Evolutionary conservation across 1,140 invertebrate genomes (phyloP).

Genomic region (Teleogryllus occipitalis): DNA sequence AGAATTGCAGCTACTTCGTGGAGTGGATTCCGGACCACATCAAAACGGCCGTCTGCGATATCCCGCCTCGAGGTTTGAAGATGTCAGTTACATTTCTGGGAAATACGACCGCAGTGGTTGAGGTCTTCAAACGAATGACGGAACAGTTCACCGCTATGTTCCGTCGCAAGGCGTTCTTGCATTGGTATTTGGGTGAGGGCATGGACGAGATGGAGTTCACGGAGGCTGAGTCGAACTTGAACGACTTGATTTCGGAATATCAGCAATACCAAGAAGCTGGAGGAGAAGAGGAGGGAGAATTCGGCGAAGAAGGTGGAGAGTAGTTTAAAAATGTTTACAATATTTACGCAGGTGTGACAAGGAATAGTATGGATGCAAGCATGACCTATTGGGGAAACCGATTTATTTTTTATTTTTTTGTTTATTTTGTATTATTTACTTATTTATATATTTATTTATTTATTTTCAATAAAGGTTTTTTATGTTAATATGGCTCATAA

Average conservation of each 20-base stretch:
- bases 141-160: conserved; percentile 65
- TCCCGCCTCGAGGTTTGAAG: conserved; percentile 58
- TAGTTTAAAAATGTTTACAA: no score
- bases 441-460: no score
- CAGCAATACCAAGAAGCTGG: conserved; percentile 80
- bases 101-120: conserved; percentile 62
- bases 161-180: conserved; percentile 68
- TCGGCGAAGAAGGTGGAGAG: no score
- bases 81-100: conserved; percentile 67
- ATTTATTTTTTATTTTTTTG: no score
- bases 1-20: conserved; percentile 73
- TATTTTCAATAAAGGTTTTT: no score
- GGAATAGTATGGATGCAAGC: no score
- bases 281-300: conserved; percentile 39
- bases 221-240: conserved; percentile 68
- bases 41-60: conserved; percentile 65
- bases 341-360: no score
- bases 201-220: conserved; percentile 83
- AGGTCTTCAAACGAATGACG: conserved; percentile 56
- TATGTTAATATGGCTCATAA: no score
- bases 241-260: conserved; percentile 79
- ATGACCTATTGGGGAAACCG: no score
- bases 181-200: conserved; percentile 71
- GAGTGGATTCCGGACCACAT: conserved; percentile 77
- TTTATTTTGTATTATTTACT: no score